Evolutionary conservation across 1,140 invertebrate genomes (phyloP).

Genomic region (Schlechtendalia chinensis): DNA sequence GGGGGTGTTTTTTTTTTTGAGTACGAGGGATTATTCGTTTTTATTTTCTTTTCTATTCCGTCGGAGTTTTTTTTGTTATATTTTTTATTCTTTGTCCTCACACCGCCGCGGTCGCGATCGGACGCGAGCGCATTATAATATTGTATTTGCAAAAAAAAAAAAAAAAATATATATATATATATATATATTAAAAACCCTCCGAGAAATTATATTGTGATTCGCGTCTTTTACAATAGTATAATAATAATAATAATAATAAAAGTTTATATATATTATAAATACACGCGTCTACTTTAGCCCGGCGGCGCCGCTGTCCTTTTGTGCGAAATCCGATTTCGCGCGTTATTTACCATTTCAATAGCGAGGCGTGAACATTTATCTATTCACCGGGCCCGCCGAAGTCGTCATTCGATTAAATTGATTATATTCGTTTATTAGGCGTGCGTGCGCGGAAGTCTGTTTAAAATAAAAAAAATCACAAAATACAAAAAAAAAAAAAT

Average conservation of each 20-base stretch:
- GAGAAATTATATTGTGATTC: constrained; percentile 33
- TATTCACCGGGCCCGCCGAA: neutral
- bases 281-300: neutral
- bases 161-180: too few relatives aligned
- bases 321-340: constrained; percentile 26
- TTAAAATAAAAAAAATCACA: too few relatives aligned
- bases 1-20: neutral
- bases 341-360: constrained; percentile 23
- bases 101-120: neutral
- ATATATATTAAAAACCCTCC: neutral
- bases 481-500: too few relatives aligned
- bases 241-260: neutral
- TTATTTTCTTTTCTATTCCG: neutral
- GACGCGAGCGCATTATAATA: too few relatives aligned
- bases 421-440: neutral
- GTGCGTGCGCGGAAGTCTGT: too few relatives aligned
- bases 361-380: neutral
- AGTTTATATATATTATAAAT: neutral
- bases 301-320: neutral
- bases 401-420: constrained; percentile 28
- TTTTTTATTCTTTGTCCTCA: too few relatives aligned
- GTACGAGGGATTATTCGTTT: neutral
- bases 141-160: constrained; percentile 24
- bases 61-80: too few relatives aligned
- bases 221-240: neutral